These are phyloP conservation scores for Lerista edwardsae DNA, from an alignment of 2,797 vertebrate genomes.

Conservation along the genomic window DNA sequence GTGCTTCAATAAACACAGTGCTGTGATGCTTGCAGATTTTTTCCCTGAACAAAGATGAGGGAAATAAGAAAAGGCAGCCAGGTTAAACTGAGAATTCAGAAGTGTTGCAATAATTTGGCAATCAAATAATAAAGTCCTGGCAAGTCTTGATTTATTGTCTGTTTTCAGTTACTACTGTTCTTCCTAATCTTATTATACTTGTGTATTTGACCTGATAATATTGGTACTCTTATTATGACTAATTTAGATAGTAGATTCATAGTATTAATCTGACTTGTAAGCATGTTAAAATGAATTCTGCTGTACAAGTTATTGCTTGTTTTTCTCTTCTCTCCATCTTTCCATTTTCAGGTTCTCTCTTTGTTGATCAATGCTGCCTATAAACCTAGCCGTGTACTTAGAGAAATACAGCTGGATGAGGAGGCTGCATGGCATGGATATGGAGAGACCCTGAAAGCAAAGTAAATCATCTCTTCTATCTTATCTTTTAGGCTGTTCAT, in stretches of 20 bases:
- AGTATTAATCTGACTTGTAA: constrained; percentile 51
- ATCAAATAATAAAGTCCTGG: constrained; percentile 49
- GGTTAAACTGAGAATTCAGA: constrained; percentile 18
- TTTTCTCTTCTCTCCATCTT: constrained; percentile 38
- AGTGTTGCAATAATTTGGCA: constrained; percentile 11
- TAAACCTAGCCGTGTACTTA: constrained; percentile 95
- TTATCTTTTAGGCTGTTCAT: background rate
- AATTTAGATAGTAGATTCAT: constrained; percentile 59
- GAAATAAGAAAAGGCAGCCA: constrained; percentile 37
- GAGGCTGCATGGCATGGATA: constrained; percentile 95
- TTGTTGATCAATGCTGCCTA: constrained; percentile 97
- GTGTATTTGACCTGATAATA: constrained; percentile 16
- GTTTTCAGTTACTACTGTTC: constrained; percentile 29
- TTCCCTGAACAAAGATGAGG: constrained; percentile 25
- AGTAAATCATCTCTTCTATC: constrained; percentile 80
- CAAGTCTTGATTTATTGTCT: constrained; percentile 27
- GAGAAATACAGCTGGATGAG: constrained; percentile 95
- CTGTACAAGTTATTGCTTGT: constrained; percentile 16
- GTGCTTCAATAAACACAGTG: too few relatives aligned
- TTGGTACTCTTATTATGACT: constrained; percentile 52
- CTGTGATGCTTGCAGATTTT: constrained; percentile 30
- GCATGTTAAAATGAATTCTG: constrained; percentile 38
- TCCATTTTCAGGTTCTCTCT: constrained; percentile 85
- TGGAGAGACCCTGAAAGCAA: constrained; percentile 97
- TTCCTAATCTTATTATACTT: constrained; percentile 50